A percentile compares a stretch with the other conserved stretches of the same genome.
These are phyloP conservation scores for Phodopus roborovskii DNA, from an alignment of 2,113 vertebrate species.

Conservation along the genomic window DNA sequence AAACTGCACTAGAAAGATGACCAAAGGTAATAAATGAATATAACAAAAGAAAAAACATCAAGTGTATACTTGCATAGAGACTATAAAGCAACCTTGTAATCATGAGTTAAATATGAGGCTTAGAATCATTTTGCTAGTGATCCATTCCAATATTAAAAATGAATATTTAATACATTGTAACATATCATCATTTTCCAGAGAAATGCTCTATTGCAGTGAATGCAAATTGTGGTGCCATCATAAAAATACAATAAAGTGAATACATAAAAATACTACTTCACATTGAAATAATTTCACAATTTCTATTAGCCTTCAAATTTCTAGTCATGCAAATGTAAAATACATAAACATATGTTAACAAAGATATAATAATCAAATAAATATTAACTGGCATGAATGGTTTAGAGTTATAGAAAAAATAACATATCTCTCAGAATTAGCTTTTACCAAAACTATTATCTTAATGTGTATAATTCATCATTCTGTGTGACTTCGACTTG, in stretches of 20 bases:
- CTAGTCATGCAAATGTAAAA: background rate
- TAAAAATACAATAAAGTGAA: conserved; percentile 26
- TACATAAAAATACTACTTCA: background rate
- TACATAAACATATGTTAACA: background rate
- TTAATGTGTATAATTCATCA: background rate
- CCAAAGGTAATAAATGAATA: background rate
- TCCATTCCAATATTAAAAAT: background rate
- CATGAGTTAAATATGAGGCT: conserved; percentile 22
- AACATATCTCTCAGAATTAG: background rate
- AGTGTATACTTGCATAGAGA: background rate
- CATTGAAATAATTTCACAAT: background rate
- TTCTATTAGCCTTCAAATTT: conserved; percentile 43
- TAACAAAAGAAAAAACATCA: background rate
- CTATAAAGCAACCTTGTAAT: background rate
- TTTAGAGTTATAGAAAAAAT: background rate
- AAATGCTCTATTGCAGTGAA: background rate
- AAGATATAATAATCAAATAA: conserved; percentile 21
- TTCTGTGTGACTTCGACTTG: background rate
- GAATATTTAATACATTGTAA: background rate
- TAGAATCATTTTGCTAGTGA: background rate
- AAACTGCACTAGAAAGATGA: background rate
- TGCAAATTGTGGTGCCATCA: background rate
- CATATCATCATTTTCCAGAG: background rate
- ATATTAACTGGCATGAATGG: background rate
- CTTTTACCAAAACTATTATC: background rate